These are phyloP conservation scores for Sebastes flavidus DNA, from an alignment of 2,797 vertebrate genomes.

Conservation along the genomic window DNA sequence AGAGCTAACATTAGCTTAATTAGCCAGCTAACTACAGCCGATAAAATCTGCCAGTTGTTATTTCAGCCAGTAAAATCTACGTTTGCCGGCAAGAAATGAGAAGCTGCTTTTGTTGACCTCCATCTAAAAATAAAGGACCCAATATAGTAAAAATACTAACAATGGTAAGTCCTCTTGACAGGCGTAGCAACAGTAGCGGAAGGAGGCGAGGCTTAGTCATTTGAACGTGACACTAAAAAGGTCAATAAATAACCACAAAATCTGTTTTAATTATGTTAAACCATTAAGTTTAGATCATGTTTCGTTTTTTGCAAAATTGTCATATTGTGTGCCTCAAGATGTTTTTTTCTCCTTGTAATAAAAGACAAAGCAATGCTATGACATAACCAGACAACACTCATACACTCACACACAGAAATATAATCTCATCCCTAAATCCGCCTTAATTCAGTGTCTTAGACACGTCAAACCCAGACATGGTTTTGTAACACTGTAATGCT, in stretches of 20 bases:
- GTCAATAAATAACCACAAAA: not conserved
- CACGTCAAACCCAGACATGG: conserved; percentile 24
- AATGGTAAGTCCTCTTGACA: not conserved
- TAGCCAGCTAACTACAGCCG: too few species aligned
- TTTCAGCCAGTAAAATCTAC: too few species aligned
- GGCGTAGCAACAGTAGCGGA: not conserved
- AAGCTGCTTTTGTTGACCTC: not conserved
- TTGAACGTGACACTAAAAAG: not conserved
- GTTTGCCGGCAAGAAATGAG: too few species aligned
- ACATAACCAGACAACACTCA: not conserved
- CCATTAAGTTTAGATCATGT: not conserved
- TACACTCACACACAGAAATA: not conserved
- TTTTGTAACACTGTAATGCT: conserved; percentile 26
- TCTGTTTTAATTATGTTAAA: not conserved
- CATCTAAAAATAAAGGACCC: not conserved
- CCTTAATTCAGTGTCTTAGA: conserved; percentile 32
- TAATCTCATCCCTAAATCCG: conserved; percentile 25
- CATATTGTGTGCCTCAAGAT: not conserved
- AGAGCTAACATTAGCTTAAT: too few species aligned
- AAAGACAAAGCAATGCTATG: not conserved
- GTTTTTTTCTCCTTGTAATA: not conserved
- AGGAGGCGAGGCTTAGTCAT: not conserved
- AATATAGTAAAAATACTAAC: too few species aligned
- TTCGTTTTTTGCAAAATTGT: not conserved
- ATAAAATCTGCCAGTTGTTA: too few species aligned